Percentiles rank a stretch among this genome's conserved stretches.
Evolutionary conservation across 1,140 invertebrate species (phyloP).

Genomic region (Yoshiicerus persimilis): DNA sequence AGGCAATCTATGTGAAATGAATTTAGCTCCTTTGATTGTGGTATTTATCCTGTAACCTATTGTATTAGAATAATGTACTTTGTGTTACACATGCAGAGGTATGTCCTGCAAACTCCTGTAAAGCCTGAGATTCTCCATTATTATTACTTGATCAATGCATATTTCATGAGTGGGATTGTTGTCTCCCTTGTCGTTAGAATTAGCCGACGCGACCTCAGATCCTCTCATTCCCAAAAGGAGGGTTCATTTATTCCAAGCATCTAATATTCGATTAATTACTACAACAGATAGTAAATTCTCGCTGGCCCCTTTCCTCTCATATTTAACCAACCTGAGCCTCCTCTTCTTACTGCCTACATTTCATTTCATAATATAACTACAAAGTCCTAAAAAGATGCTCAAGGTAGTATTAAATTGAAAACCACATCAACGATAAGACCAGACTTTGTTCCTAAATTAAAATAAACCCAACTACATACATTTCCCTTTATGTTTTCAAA

Average conservation of each 20-base stretch:
- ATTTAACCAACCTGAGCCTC: neutral
- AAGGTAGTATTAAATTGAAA: neutral
- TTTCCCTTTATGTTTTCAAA: neutral
- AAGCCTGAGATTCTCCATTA: too few species aligned
- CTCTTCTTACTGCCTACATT: neutral
- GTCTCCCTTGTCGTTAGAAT: neutral
- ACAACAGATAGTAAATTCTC: neutral
- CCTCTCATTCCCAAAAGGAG: neutral
- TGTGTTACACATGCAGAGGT: neutral
- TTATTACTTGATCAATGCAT: constrained; percentile 27
- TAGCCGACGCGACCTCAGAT: constrained; percentile 6
- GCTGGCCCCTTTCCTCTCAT: neutral
- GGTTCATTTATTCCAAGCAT: constrained; percentile 17
- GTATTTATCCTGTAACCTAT: too few species aligned
- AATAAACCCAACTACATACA: neutral
- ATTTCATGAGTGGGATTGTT: constrained; percentile 26
- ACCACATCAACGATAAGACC: neutral
- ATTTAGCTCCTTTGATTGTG: neutral
- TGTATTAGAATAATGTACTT: neutral
- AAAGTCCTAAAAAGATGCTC: neutral
- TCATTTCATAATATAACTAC: neutral
- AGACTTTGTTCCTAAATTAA: neutral
- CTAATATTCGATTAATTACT: constrained; percentile 38
- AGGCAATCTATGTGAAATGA: neutral
- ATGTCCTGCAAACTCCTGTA: neutral